Evolutionary conservation across 2,113 vertebrate genomes (phyloP), one percentile per base, ranked within the genome.

Genomic region (Silurus meridionalis): DNA sequence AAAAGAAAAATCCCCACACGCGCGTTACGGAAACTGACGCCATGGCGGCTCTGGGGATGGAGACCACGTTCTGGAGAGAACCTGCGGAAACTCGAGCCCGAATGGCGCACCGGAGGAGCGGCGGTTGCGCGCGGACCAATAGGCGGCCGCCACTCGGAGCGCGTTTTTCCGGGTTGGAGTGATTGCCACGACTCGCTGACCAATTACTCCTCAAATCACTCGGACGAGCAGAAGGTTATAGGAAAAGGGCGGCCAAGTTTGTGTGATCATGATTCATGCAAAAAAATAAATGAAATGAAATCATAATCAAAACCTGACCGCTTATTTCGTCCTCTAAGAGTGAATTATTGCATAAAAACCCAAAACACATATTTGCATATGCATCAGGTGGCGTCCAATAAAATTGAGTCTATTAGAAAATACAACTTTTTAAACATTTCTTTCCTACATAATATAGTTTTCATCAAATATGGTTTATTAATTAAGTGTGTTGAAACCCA

Each of bases 41-140:
- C 90, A 87, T 92, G 86, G 85, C 78, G 91, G 91, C 82, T 86
- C 75, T 17, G 55, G 5, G 5, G 6, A 82, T 37, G 86, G 63
- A 82, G 28, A 69, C 37, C 37, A 37, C 37, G 37, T 37, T 37
- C 37, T 37, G 37, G 37, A 37, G 37, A 37, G 37, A 37, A 37
- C 37, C 37, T 55, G 53, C 83, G 66, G 53, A 85, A 66, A 85
- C 50, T 89, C 84, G 87, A 93, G 91, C 91, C 93, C 87, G 90
- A 93, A 94, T 94, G 94, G 94, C 92, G 92, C 89, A 80, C 37
- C 37, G 77, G 55, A 55, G 15, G 90, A 52, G 83, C 9, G 21
- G 2, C 79, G 83, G 86, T 87, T 83, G 64, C 85, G 87, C 84
- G 25, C 87, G 83, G 83, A 58, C 93, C 93, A 94, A 94, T 95